Percentiles rank a stretch among this genome's conserved stretches.
Evolutionary conservation across 2,797 vertebrate species (phyloP).

Genomic region (Semaprochilodus insignis): DNA sequence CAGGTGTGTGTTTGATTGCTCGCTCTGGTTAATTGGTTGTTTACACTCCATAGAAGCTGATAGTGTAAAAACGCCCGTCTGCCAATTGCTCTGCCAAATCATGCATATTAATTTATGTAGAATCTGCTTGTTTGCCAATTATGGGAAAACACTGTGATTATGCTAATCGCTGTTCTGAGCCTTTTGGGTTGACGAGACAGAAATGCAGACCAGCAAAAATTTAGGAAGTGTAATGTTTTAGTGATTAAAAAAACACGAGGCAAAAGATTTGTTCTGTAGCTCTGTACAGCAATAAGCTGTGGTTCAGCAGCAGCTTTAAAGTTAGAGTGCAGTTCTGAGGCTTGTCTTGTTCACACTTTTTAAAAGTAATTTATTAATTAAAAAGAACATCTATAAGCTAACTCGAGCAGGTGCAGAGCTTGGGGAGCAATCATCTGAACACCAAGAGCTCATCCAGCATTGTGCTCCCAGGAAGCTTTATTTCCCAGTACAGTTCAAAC

Average conservation of each 20-base stretch:
- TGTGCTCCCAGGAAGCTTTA: too few relatives aligned
- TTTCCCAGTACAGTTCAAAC: neutral
- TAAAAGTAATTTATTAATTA: neutral
- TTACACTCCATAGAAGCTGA: constrained; percentile 20
- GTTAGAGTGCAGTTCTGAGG: neutral
- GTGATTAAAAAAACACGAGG: neutral
- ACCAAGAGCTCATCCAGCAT: neutral
- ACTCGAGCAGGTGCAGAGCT: neutral
- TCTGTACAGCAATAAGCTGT: neutral
- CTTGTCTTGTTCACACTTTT: neutral
- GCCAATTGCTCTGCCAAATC: constrained; percentile 32
- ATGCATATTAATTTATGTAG: constrained; percentile 49
- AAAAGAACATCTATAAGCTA: neutral
- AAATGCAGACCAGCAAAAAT: constrained; percentile 1
- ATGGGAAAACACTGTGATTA: constrained; percentile 21
- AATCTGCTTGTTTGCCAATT: constrained; percentile 42
- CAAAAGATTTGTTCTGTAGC: neutral
- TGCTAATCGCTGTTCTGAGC: constrained; percentile 12
- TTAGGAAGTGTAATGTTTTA: neutral
- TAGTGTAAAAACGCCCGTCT: constrained; percentile 15
- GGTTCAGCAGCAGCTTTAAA: neutral
- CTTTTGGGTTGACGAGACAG: neutral
- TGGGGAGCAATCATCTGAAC: neutral
- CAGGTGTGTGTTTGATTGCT: constrained; percentile 19
- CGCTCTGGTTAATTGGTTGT: constrained; percentile 39